Conservation (phyloP, 2,113 vertebrate species). For the Notiomystis cincta region DNA sequence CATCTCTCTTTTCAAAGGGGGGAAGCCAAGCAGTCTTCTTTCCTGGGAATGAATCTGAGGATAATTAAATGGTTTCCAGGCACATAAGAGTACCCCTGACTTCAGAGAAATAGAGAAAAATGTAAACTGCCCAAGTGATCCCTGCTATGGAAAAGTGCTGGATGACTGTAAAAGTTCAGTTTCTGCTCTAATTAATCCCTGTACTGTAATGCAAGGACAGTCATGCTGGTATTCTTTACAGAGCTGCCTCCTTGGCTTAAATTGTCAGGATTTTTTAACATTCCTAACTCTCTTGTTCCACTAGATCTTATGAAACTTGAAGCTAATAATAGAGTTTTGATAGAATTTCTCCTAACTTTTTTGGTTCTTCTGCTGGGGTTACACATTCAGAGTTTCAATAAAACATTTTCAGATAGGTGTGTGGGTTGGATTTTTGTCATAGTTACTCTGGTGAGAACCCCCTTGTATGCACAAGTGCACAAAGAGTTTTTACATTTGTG, state of each 20-base stretch:
- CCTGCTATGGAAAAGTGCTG: neutral
- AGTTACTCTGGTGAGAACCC: neutral
- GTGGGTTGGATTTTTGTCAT: neutral
- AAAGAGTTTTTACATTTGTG: neutral
- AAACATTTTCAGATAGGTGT: neutral
- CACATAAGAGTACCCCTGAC: neutral
- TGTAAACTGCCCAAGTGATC: neutral
- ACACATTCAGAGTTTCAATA: neutral
- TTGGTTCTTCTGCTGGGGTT: neutral
- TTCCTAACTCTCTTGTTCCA: neutral
- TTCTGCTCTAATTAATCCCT: neutral
- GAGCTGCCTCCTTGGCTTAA: neutral
- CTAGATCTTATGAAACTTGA: neutral
- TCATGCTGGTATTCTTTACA: neutral
- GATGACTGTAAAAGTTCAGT: neutral
- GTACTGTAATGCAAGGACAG: neutral
- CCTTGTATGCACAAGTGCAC: neutral
- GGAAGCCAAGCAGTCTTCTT: neutral
- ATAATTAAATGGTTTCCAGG: neutral
- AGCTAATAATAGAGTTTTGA: neutral
- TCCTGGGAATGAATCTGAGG: neutral
- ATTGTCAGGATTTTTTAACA: neutral
- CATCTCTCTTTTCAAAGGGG: neutral
- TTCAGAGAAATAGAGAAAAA: neutral
- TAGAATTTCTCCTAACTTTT: neutral